Base-by-base conservation (phyloP, 2,797 vertebrate species). In the Pagetopsis macropterus region DNA sequence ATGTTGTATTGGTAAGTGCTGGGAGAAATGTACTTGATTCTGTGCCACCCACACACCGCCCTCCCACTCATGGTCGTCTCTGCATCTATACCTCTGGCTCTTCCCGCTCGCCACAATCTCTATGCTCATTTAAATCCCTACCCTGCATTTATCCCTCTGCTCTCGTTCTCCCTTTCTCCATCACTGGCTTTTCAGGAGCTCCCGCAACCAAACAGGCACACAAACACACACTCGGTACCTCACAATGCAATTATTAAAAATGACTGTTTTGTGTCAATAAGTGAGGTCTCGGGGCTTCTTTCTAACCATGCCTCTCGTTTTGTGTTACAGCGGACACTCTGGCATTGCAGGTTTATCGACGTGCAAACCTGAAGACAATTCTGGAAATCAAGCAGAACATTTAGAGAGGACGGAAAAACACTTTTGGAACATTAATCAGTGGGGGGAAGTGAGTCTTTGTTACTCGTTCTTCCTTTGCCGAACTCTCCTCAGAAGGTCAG, bases 1-100 rank as follows among this genome's bases (percentile, higher is more conserved):
- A 61, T 89, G 91, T 89, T 93, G 90, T 92, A 89, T 87, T 92
- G 91, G 90, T 94, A 93, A 94, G 93, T 94, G 94, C 92, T 94
- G 91, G 93, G 93, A 94, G 92, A 94, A 95, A 94, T 93, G 91
- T 93, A 93, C 93, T 94, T 91, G 91, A 93, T 94, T 94, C 92
- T 92, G 87, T 90, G 86, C 93, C 92, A 90, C 94, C 94, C 95
- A 95, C 95, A 88, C 92, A 78, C 82, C 72, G 89, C 91, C 89
- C 91, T 93, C 93, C 91, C 91, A 93, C 94, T 94, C 92, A 90
- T 31, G 88, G 89, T 89, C 91, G 91, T 93, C 93, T 93, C 90
- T 91, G 92, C 91, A 91, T 93, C 91, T 92, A 91, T 94, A 94
- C 93, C 93, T 94, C 92, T 93, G 92, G 93, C 93, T 95, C 92